phyloP scores from a whole-genome alignment of 2,797 vertebrate species.

The Neosalanx taihuensis region DNA sequence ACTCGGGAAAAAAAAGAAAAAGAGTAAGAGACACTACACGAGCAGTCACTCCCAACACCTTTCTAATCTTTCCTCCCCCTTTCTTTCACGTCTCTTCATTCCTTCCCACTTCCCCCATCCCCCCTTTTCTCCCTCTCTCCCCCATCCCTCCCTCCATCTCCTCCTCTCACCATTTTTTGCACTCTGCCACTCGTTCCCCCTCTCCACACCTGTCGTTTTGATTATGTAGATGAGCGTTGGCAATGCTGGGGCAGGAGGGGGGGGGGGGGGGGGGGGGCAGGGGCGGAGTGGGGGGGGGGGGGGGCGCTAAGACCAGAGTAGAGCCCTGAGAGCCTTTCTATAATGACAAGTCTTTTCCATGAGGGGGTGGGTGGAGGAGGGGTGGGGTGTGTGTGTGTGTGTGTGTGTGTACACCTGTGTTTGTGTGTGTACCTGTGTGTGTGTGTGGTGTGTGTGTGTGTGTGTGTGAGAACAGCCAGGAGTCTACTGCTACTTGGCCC shows the following conservation, averaged over 20 bases:
- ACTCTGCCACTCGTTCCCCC: constrained; percentile 57
- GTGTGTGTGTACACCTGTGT: constrained; percentile 13
- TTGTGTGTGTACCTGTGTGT: background rate
- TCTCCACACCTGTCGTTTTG: constrained; percentile 79
- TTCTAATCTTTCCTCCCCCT: constrained; percentile 18
- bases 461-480: background rate
- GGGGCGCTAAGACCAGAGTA: constrained; percentile 76
- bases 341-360: constrained; percentile 73
- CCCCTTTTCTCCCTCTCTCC: background rate
- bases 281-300: background rate
- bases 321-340: constrained; percentile 63
- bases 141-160: background rate
- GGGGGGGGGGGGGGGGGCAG: too few relatives aligned
- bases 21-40: too few relatives aligned
- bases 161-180: background rate
- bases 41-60: constrained; percentile 15
- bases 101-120: constrained; percentile 36
- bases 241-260: background rate
- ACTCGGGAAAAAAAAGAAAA: constrained; percentile 10
- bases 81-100: constrained; percentile 18
- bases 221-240: constrained; percentile 79
- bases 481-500: background rate
- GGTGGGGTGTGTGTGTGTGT: constrained; percentile 36
- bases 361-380: constrained; percentile 42
- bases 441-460: background rate